Evolutionary conservation across 2,888 invertebrate genomes (phyloP).

Genomic region (Mantis religiosa): DNA sequence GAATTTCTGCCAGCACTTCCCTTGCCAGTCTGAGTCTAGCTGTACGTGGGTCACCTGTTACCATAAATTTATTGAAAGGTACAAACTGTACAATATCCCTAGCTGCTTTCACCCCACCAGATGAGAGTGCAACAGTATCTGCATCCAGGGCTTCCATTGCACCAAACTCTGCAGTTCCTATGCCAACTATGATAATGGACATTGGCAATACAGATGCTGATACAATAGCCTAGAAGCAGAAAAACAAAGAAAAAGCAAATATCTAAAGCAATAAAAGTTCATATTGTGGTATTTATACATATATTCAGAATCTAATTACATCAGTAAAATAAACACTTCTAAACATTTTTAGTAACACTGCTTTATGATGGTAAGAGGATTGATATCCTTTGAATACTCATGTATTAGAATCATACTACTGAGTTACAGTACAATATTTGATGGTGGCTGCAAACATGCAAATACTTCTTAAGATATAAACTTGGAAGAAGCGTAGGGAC

Average conservation of each 20-base stretch:
- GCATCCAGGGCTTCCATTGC: constrained; percentile 39
- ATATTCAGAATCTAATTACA: neutral
- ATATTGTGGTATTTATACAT: neutral
- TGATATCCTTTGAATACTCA: no score
- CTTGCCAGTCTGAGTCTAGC: constrained; percentile 47
- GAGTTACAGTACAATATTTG: no score
- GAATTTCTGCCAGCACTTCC: constrained; percentile 57
- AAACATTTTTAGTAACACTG: no score
- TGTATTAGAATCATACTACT: no score
- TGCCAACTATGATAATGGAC: constrained; percentile 56
- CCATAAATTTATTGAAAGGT: constrained; percentile 45
- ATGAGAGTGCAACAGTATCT: constrained; percentile 36
- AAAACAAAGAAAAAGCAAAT: neutral
- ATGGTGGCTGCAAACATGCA: no score
- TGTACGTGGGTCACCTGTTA: constrained; percentile 37
- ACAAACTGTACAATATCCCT: constrained; percentile 60
- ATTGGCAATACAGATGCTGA: constrained; percentile 51
- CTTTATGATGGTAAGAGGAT: no score
- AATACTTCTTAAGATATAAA: no score
- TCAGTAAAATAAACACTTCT: no score
- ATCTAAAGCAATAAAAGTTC: neutral
- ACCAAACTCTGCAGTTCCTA: constrained; percentile 38
- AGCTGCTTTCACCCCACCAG: constrained; percentile 42
- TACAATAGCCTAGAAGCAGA: constrained; percentile 36
- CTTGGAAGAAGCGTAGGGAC: no score